These are phyloP conservation scores for Acheta domesticus DNA, from an alignment of 2,888 invertebrate genomes.

Conservation along the genomic window DNA sequence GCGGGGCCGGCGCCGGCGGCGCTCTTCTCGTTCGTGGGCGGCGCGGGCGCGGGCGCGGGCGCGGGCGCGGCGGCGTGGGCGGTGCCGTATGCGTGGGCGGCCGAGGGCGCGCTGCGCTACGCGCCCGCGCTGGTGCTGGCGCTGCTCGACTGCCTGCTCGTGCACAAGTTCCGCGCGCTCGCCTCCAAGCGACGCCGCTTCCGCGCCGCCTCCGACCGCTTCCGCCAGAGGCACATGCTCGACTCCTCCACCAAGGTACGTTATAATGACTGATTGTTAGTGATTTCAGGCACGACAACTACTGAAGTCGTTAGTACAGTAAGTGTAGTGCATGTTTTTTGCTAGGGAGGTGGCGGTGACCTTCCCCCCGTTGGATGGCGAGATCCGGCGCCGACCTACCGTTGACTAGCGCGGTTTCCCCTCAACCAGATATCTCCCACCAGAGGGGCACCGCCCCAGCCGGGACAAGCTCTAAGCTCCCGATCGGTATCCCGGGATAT, in stretches of 20 bases:
- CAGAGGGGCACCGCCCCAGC: too few species aligned
- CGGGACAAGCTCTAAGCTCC: too few species aligned
- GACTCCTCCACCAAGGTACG: slow-evolving; percentile 32
- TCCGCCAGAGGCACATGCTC: slow-evolving; percentile 33
- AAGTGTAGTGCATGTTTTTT: too few species aligned
- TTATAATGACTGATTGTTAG: too few species aligned
- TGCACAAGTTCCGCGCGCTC: slow-evolving; percentile 49
- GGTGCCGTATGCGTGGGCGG: slow-evolving; percentile 45
- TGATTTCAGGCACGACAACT: too few species aligned
- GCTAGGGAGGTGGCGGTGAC: too few species aligned
- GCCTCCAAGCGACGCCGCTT: slow-evolving; percentile 47
- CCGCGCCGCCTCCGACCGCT: slow-evolving; percentile 37
- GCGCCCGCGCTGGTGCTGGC: slow-evolving; percentile 50
- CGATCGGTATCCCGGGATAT: too few species aligned
- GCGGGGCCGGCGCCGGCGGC: neutral
- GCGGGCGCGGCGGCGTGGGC: slow-evolving; percentile 43
- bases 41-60: slow-evolving; percentile 42
- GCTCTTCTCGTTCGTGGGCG: slow-evolving; percentile 33
- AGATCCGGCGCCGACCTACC: too few species aligned
- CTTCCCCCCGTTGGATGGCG: too few species aligned
- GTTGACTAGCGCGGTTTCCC: too few species aligned
- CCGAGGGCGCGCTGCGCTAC: slow-evolving; percentile 49
- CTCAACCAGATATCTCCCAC: too few species aligned
- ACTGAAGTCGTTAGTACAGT: too few species aligned
- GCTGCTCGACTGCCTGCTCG: slow-evolving; percentile 49